phyloP scores from a whole-genome alignment of 2,888 invertebrate genomes.

The Hirudinaria manillensis region DNA sequence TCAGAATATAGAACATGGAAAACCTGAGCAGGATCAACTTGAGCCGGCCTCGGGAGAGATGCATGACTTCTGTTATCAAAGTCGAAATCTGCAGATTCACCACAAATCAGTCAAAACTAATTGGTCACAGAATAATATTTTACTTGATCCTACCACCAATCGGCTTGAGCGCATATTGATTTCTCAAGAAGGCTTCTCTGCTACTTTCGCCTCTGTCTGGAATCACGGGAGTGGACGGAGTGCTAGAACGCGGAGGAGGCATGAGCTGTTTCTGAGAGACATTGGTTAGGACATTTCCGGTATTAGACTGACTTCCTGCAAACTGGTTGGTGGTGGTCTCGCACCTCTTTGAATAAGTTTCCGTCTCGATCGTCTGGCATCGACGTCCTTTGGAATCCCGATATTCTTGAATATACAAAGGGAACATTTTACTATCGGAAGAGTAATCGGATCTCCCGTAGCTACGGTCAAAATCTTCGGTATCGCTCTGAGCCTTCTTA shows the following conservation, averaged over 20 bases:
- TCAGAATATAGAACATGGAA: neutral
- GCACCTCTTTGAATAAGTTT: constrained; percentile 29
- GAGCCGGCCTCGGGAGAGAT: neutral
- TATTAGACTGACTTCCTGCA: constrained; percentile 17
- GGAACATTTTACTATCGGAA: constrained; percentile 3
- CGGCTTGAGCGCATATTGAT: constrained; percentile 19
- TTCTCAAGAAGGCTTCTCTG: constrained; percentile 35
- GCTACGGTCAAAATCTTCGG: constrained; percentile 47
- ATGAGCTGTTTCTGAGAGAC: constrained; percentile 14
- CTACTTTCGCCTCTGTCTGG: constrained; percentile 36
- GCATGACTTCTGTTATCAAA: constrained; percentile 18
- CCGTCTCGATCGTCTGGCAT: constrained; percentile 30
- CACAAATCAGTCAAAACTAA: neutral
- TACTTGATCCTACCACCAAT: neutral
- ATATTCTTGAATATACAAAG: constrained; percentile 16
- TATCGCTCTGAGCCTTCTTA: constrained; percentile 59
- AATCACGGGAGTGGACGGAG: constrained; percentile 39
- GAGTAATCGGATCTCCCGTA: constrained; percentile 2
- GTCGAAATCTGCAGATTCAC: neutral
- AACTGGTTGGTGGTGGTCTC: constrained; percentile 31
- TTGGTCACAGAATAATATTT: neutral
- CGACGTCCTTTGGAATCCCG: constrained; percentile 17
- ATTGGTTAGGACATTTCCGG: neutral
- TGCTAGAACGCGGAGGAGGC: constrained; percentile 33
- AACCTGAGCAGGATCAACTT: constrained; percentile 1